Percentiles rank a stretch among this genome's conserved stretches.
Conservation (phyloP, 2,888 invertebrate species). For the Noctua fimbriata region DNA sequence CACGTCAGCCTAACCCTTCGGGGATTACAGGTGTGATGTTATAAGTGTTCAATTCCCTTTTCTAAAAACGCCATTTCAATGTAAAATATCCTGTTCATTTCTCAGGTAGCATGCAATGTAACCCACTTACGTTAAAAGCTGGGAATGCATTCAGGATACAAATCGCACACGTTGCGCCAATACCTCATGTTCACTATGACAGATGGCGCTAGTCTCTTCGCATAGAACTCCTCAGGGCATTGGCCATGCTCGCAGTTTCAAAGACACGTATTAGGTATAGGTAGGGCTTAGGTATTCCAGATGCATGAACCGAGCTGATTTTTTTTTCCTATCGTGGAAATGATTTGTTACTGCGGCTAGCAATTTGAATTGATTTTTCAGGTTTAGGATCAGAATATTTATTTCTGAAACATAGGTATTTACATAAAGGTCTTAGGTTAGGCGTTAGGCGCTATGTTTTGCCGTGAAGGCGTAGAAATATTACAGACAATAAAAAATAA, state of each 20-base stretch:
- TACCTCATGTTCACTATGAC: slow-evolving; percentile 53
- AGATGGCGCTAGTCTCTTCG: slow-evolving; percentile 41
- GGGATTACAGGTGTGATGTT: background rate
- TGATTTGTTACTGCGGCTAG: background rate
- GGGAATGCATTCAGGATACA: slow-evolving; percentile 53
- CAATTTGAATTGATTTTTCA: background rate
- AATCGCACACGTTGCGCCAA: slow-evolving; percentile 56
- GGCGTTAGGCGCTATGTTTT: too few species aligned
- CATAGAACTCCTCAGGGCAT: slow-evolving; percentile 51
- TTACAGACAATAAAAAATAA: too few species aligned
- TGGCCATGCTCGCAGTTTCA: slow-evolving; percentile 7
- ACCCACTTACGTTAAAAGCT: slow-evolving; percentile 53
- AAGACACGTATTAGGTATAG: slow-evolving; percentile 1
- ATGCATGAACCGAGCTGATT: background rate
- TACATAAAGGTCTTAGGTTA: too few species aligned
- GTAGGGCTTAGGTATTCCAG: slow-evolving; percentile 4
- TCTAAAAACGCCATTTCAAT: slow-evolving; percentile 5
- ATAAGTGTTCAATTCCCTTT: background rate
- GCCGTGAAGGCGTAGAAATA: too few species aligned
- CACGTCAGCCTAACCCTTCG: too few species aligned
- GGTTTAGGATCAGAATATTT: too few species aligned
- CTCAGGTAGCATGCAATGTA: slow-evolving; percentile 20
- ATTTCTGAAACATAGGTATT: too few species aligned
- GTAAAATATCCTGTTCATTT: slow-evolving; percentile 22
- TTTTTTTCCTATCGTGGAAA: slow-evolving; percentile 5